These are phyloP conservation scores for Encarsia formosa DNA, from an alignment of 2,888 invertebrate species.

Conservation along the genomic window DNA sequence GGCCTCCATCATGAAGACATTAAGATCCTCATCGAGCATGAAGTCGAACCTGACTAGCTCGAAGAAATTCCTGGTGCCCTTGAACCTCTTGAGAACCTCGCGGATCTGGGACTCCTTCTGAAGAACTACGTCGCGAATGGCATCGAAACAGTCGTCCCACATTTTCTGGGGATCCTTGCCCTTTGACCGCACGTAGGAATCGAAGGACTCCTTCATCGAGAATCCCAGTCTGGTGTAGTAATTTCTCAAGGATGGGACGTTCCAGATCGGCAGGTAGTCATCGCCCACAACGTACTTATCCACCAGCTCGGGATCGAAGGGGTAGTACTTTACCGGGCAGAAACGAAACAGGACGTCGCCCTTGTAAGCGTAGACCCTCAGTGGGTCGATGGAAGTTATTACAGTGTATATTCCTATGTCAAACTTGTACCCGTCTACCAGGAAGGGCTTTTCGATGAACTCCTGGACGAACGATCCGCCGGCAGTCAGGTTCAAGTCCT, in stretches of 20 bases:
- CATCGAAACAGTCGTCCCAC: slow-evolving; percentile 77
- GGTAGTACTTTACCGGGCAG: slow-evolving; percentile 84
- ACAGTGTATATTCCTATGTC: slow-evolving; percentile 94
- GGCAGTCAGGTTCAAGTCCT: slow-evolving; percentile 66
- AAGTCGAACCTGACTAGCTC: slow-evolving; percentile 95
- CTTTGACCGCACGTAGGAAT: slow-evolving; percentile 65
- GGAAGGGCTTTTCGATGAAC: slow-evolving; percentile 79
- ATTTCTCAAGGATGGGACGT: slow-evolving; percentile 73
- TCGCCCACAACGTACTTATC: slow-evolving; percentile 94
- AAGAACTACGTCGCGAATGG: slow-evolving; percentile 67
- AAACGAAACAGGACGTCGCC: slow-evolving; percentile 89
- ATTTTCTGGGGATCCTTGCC: slow-evolving; percentile 69
- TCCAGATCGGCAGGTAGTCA: slow-evolving; percentile 92
- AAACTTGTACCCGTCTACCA: slow-evolving; percentile 92
- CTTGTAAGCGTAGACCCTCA: slow-evolving; percentile 83
- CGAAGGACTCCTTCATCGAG: slow-evolving; percentile 83
- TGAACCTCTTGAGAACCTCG: slow-evolving; percentile 54
- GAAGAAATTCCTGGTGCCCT: slow-evolving; percentile 68
- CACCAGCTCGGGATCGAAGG: slow-evolving; percentile 73
- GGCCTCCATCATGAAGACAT: slow-evolving; percentile 87
- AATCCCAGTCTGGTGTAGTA: slow-evolving; percentile 70
- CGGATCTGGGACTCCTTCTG: slow-evolving; percentile 70
- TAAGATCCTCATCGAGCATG: slow-evolving; percentile 80
- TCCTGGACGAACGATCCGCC: slow-evolving; percentile 85
- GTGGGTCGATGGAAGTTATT: slow-evolving; percentile 84